Percentiles rank a stretch among this genome's conserved stretches.
phyloP scores from a whole-genome alignment of 1,140 invertebrate species.

The Temnothorax nylanderi region DNA sequence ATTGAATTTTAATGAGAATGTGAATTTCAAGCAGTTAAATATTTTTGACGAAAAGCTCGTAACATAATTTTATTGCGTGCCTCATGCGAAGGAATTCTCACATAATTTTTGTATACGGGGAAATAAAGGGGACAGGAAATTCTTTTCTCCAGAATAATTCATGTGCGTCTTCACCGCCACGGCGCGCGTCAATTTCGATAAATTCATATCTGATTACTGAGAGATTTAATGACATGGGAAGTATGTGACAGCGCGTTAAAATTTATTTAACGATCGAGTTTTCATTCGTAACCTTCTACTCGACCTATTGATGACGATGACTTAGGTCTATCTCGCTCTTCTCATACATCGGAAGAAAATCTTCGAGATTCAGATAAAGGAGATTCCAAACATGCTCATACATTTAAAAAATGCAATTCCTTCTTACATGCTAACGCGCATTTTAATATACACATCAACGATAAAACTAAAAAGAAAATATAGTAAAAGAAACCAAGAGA shows the following conservation, averaged over 20 bases:
- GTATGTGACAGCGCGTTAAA: background rate
- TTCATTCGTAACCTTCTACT: constrained; percentile 44
- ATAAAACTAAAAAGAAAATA: background rate
- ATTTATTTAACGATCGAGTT: constrained; percentile 47
- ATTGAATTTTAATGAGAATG: constrained; percentile 3
- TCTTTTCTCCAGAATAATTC: constrained; percentile 30
- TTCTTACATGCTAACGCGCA: background rate
- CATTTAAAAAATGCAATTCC: constrained; percentile 7
- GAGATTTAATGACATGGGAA: constrained; percentile 23
- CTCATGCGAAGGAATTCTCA: constrained; percentile 8
- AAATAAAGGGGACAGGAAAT: background rate
- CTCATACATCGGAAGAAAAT: constrained; percentile 1
- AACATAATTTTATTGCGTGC: constrained; percentile 6
- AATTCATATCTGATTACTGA: constrained; percentile 41
- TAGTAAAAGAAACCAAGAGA: background rate
- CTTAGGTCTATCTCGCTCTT: background rate
- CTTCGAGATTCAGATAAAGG: background rate
- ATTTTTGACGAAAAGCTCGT: background rate
- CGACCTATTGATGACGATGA: constrained; percentile 48
- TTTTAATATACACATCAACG: background rate
- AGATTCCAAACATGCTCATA: constrained; percentile 3
- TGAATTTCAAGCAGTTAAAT: background rate
- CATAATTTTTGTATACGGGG: background rate
- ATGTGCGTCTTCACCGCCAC: background rate
- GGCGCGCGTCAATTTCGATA: constrained; percentile 25